phyloP scores from a whole-genome alignment of 2,797 vertebrate species.

The Sebastolobus altivelis region DNA sequence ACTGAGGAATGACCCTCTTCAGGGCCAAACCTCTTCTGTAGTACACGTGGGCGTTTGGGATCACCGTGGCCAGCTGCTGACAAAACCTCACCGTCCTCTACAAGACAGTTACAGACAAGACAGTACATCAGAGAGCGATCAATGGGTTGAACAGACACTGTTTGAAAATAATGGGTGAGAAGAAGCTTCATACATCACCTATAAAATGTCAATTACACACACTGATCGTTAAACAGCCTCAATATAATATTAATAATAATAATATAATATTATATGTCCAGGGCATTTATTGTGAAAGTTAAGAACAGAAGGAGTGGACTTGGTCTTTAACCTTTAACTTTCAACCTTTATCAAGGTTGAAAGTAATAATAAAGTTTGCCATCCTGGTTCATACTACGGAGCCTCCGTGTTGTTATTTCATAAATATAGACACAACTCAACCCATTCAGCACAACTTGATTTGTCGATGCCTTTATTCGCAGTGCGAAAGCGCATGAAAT shows the following conservation, averaged over 20 bases:
- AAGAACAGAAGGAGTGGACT: too few relatives aligned
- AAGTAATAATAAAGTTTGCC: too few relatives aligned
- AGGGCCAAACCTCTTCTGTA: slow-evolving; percentile 97
- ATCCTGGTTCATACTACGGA: too few relatives aligned
- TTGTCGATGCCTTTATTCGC: too few relatives aligned
- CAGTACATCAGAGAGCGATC: neutral
- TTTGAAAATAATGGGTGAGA: neutral
- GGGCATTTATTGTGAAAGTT: too few relatives aligned
- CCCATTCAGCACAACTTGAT: too few relatives aligned
- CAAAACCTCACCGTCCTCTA: slow-evolving; percentile 96
- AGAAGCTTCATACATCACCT: neutral
- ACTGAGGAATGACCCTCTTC: slow-evolving; percentile 96
- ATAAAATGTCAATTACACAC: neutral
- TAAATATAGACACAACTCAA: too few relatives aligned
- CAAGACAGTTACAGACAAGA: slow-evolving; percentile 9
- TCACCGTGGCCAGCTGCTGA: slow-evolving; percentile 91
- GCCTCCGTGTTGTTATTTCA: too few relatives aligned
- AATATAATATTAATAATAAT: neutral
- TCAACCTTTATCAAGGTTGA: too few relatives aligned
- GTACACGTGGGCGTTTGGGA: slow-evolving; percentile 95
- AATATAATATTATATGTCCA: too few relatives aligned
- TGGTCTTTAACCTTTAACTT: too few relatives aligned
- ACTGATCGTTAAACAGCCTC: neutral
- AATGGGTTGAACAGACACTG: neutral
- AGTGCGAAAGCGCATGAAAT: fast-evolving